phyloP scores from a whole-genome alignment of 2,888 invertebrate genomes.

The Dromius quadrimaculatus region DNA sequence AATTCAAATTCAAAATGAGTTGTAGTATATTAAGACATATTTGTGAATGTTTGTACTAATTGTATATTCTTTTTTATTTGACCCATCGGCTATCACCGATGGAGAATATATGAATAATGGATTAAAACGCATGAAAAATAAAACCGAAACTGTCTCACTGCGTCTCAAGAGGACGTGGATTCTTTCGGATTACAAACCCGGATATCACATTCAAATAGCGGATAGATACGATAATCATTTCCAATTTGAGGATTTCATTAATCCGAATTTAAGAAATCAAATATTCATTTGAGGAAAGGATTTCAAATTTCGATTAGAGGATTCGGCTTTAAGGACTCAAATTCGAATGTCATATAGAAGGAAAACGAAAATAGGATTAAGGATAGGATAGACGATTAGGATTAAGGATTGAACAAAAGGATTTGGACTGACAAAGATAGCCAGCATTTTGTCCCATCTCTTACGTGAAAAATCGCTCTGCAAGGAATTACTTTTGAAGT shows the following conservation, averaged over 20 bases:
- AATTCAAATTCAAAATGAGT: too few relatives aligned
- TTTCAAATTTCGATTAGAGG: background rate
- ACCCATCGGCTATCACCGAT: constrained; percentile 51
- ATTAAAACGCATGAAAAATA: constrained; percentile 35
- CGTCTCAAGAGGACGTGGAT: constrained; percentile 38
- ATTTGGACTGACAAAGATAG: too few relatives aligned
- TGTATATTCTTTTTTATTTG: constrained; percentile 49
- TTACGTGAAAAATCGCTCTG: too few relatives aligned
- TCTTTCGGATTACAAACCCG: too few relatives aligned
- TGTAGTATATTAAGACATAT: background rate
- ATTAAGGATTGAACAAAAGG: background rate
- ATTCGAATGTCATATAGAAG: background rate
- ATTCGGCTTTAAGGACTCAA: background rate
- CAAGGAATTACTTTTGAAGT: too few relatives aligned
- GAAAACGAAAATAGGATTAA: background rate
- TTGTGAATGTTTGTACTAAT: constrained; percentile 46
- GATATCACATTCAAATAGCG: too few relatives aligned
- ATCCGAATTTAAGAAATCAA: too few relatives aligned
- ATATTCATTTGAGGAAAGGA: too few relatives aligned
- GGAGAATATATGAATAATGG: constrained; percentile 44
- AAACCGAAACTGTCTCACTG: constrained; percentile 28
- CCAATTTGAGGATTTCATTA: too few relatives aligned
- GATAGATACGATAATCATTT: too few relatives aligned
- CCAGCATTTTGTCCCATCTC: too few relatives aligned
- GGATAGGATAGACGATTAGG: background rate